These are phyloP conservation scores for Castor canadensis DNA, from an alignment of 2,113 vertebrate species.

Conservation along the genomic window DNA sequence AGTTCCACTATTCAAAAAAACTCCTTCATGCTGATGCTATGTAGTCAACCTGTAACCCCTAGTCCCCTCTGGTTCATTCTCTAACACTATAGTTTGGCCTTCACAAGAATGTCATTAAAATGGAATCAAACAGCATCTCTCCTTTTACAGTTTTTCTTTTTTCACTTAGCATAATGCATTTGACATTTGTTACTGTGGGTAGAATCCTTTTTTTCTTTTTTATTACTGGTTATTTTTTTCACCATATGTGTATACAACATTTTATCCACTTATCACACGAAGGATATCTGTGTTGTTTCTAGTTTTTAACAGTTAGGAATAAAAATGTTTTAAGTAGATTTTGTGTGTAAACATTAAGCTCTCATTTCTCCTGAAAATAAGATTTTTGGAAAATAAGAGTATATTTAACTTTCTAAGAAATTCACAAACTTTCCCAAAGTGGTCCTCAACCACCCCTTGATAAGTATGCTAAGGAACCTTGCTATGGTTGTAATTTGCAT, in stretches of 20 bases:
- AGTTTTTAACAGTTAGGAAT: neutral
- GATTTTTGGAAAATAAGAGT: neutral
- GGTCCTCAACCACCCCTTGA: neutral
- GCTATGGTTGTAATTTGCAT: neutral
- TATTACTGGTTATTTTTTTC: neutral
- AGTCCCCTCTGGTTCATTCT: neutral
- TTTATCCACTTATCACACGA: neutral
- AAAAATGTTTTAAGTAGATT: neutral
- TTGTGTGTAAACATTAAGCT: neutral
- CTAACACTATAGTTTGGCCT: neutral
- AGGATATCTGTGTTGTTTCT: neutral
- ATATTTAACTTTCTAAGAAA: neutral
- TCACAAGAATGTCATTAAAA: neutral
- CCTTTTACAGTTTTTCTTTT: neutral
- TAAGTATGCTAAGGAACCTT: neutral
- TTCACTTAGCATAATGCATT: neutral
- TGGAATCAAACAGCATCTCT: neutral
- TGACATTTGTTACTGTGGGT: neutral
- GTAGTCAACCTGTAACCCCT: neutral
- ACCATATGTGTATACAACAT: neutral
- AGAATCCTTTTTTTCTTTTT: neutral
- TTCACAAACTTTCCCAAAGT: neutral
- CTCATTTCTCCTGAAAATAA: constrained; percentile 13
- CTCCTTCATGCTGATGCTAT: neutral
- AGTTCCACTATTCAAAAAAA: neutral